Conservation (phyloP, 2,797 vertebrate genomes). For the Fistularia tabacaria region DNA sequence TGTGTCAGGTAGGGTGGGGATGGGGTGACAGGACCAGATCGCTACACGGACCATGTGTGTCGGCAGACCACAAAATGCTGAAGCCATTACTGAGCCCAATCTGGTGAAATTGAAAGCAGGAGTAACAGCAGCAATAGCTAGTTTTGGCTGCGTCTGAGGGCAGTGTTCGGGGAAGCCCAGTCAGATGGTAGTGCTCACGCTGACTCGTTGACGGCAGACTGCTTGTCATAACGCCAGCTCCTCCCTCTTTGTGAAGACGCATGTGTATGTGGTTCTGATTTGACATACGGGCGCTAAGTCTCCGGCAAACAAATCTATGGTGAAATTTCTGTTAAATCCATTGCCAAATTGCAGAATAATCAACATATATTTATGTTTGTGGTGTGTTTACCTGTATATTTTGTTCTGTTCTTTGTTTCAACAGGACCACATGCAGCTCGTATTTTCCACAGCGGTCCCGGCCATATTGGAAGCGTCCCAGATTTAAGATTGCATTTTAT, state of each 20-base stretch:
- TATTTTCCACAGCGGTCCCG: slow-evolving; percentile 5
- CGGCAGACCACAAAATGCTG: slow-evolving; percentile 69
- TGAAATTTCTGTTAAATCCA: no score
- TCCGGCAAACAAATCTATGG: no score
- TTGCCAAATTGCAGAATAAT: no score
- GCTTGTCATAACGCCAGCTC: slow-evolving; percentile 56
- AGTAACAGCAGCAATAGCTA: slow-evolving; percentile 60
- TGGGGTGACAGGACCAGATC: slow-evolving; percentile 28
- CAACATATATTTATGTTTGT: no score
- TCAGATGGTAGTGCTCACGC: slow-evolving; percentile 67
- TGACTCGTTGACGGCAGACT: slow-evolving; percentile 64
- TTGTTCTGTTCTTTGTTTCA: not conserved
- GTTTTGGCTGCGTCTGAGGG: slow-evolving; percentile 56
- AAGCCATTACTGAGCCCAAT: slow-evolving; percentile 70
- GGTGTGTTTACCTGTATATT: no score
- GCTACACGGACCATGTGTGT: slow-evolving; percentile 72
- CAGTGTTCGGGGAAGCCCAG: slow-evolving; percentile 56
- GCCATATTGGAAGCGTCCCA: slow-evolving; percentile 8
- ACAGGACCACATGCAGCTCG: not conserved
- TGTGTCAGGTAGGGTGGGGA: slow-evolving; percentile 4
- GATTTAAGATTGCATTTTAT: no score
- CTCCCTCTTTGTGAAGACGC: slow-evolving; percentile 48
- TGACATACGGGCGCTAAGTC: not conserved
- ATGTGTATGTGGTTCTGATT: slow-evolving; percentile 12
- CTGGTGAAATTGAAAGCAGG: slow-evolving; percentile 74